Evolutionary conservation across 2,888 invertebrate species (phyloP), one percentile per base, ranked within the genome.

Genomic region (Melinaea marsaeus): DNA sequence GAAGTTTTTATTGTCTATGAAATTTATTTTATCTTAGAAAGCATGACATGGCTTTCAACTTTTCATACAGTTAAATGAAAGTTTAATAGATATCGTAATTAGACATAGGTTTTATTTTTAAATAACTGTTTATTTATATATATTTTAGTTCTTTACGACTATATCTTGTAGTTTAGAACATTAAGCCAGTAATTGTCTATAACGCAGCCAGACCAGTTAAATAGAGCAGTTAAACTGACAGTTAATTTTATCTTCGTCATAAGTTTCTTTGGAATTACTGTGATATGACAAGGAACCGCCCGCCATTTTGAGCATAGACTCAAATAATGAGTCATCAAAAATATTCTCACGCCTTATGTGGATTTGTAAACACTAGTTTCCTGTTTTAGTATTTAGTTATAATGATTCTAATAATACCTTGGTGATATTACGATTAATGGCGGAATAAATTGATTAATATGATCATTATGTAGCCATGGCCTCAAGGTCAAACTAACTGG

Each of bases 401-500:
- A 48, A 46, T 46, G 46, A 46, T 46, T 22, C n/a, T 6, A 2
- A 6, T 51, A 51, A 51, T 51, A 32, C 22, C 11, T 11, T 7
- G 32, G 11, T 51, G 51, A 32, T 11, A 51, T 32, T 51, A n/a
- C 7, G 32, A 51, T 51, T 51, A 32, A 51, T 51, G 32, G 51
- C 11, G 2, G 5, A 51, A 2, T 32, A 51, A 51, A 51, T 51
- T 51, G 51, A 51, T 51, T 32, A 51, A 32, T 51, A 13, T 22
- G 6, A 51, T 56, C 46, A 57, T 59, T 61, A 63, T 63, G 58
- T 58, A 47, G 59, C 65, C 63, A 68, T 63, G 60, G 65, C 58
- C 63, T 51, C 51, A 65, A 66, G 63, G 61, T 51, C 22, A 58
- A 63, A 57, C 55, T 61, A 64, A 63, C 63, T 55, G 54, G 63